Base-by-base conservation (phyloP, 2,888 invertebrate species). In the Rhingia campestris region DNA sequence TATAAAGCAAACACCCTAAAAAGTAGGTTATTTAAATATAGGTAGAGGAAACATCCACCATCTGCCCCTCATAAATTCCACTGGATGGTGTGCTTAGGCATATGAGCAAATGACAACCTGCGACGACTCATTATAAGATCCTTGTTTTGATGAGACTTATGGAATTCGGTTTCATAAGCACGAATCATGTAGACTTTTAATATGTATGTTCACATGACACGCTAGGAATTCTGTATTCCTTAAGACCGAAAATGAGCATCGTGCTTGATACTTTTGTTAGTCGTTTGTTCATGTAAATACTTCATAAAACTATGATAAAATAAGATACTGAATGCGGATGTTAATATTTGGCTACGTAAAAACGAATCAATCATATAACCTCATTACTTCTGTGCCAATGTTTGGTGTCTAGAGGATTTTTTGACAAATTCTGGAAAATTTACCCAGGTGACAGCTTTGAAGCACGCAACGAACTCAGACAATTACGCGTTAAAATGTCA, bases 121-220 rank as follows among this genome's bases (percentile, higher is more conserved):
- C 10, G 10, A 51, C 59, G 47, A 37, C 14, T 33, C 7, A 4
- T 64, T 58, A 33, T 49, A 41, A 49, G 39, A 39, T 47, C n/a
- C 35, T n/a, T 56, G 32, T 41, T 14, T 33, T 6, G 3, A 30
- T 30, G 35, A 6, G 6, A 41, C 9, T 53, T 10, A 2, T 6
- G 32, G 6, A 58, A 14, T 59, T 41, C 41, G 30, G 37, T 32
- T 6, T 10, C 7, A 32, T 4, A 35, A 39, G 12, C 35, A 74
- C 12, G 39, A 51, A 9, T 35, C 47, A 10, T 22, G 22, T 22
- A 2, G 22, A 22, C 49, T 53, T 73, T 63, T 58, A 37, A 43
- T 54, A 54, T 45, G 59, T 47, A 76, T 61, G 35, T 45, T 10
- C 53, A 45, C 39, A 61, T 69, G 67, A 61, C 75, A 76, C 51